Conservation (phyloP, 2,888 invertebrate genomes). For the Strigamia transsilvanica region DNA sequence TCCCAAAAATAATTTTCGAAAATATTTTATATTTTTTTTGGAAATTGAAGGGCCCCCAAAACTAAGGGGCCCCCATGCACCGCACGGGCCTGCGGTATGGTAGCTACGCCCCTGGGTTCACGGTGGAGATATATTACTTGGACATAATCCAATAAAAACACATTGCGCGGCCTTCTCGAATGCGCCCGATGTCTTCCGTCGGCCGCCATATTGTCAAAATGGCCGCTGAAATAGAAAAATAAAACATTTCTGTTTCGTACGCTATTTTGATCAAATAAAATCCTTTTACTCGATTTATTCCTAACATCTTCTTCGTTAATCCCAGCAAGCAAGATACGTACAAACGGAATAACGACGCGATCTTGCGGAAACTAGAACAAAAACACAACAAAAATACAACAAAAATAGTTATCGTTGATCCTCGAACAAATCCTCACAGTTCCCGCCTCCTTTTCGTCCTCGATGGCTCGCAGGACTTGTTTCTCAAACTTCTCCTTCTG, state of each 20-base stretch:
- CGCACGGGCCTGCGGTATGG: too few species aligned
- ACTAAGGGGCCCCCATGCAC: too few species aligned
- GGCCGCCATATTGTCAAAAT: conserved; percentile 78
- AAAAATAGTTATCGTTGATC: background rate
- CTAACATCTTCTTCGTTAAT: background rate
- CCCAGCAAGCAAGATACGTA: conserved; percentile 37
- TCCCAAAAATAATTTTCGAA: too few species aligned
- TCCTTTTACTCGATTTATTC: conserved; percentile 3
- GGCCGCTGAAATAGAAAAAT: conserved; percentile 61
- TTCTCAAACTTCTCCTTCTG: background rate
- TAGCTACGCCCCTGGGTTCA: too few species aligned
- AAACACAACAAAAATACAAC: background rate
- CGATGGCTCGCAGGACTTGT: background rate
- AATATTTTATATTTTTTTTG: too few species aligned
- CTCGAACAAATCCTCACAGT: background rate
- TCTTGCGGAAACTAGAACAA: conserved; percentile 27
- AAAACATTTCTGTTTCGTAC: too few species aligned
- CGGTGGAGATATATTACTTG: background rate
- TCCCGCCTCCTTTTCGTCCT: conserved; percentile 24
- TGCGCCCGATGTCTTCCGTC: conserved; percentile 67
- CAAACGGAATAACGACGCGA: conserved; percentile 44
- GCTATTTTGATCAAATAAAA: too few species aligned
- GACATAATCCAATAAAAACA: conserved; percentile 71
- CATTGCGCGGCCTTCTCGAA: conserved; percentile 72
- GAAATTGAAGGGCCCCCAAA: too few species aligned